Base-by-base conservation (phyloP, 2,113 vertebrate species). In the Madoqua kirkii region DNA sequence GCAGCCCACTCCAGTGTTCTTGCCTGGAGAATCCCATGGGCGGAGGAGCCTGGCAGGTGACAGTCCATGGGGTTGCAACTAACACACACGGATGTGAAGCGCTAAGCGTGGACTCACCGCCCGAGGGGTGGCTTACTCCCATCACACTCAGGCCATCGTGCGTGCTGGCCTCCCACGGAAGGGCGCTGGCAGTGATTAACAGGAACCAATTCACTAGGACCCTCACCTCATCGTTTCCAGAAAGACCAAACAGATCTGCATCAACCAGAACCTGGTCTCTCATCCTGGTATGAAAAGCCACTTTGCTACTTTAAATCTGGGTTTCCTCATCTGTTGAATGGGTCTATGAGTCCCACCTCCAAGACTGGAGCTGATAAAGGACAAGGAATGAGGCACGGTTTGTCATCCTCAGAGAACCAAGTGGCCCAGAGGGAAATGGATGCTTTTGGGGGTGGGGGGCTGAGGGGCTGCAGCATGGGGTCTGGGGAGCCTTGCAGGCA, bases 181-280 rank as follows among this genome's bases (percentile, higher is more conserved):
- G 78, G 16, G 2, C 0, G 1, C 36, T 6, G 36, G 2, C 2
- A 0, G 23, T 17, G 33, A 4, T 6, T 25, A 36, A 11, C 0
- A 16, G 16, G 33, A 55, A 13, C 6, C 87, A 31, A 0, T n/a
- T 57, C 57, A 10, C 13, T 3, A 6, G 7, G 8, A 54, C 54
- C 11, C n/a, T 15, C 29, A 5, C 54, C 31, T 43, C n/a, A 5
- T 7, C 36, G 60, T 82, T 62, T 57, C 31, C 54, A 62, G 93
- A 81, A 84, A 48, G 57, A 60, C 74, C 36, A 9, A 6, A 21
- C 40, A 6, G 25, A 3, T 52, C 54, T 62, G 81, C 27, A 27
- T 45, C 43, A 74, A 40, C 21, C 52, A 74, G 87, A 81, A 57
- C 9, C 13, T 7, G 29, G 16, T 9, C 21, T 19, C 43, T 76